phyloP scores from a whole-genome alignment of 1,140 invertebrate genomes.

The Pseudomyrmex flavicornis region DNA sequence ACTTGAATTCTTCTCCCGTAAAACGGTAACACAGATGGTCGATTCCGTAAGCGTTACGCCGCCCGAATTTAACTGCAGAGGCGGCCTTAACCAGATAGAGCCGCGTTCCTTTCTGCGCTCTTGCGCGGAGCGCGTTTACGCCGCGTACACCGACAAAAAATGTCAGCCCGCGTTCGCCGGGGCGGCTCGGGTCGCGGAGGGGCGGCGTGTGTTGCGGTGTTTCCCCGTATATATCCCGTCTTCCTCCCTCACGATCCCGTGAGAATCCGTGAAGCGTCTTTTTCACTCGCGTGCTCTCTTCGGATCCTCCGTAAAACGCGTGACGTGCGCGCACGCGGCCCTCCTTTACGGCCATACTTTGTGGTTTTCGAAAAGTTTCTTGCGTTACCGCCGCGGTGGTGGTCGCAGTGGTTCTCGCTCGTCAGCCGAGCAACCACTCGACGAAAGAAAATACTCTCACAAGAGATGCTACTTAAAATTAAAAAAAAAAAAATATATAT shows the following conservation, averaged over 20 bases:
- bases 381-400: slow-evolving; percentile 43
- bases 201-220: not conserved
- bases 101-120: slow-evolving; percentile 56
- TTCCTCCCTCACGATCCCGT: slow-evolving; percentile 24
- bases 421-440: slow-evolving; percentile 9
- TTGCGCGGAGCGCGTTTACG: slow-evolving; percentile 70
- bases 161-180: slow-evolving; percentile 40
- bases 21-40: slow-evolving; percentile 54
- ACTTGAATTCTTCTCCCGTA: not conserved
- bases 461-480: not conserved
- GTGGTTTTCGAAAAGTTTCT: slow-evolving; percentile 81
- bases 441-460: slow-evolving; percentile 7
- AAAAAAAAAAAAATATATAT: not conserved
- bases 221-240: slow-evolving; percentile 32
- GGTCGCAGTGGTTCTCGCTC: slow-evolving; percentile 52
- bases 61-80: slow-evolving; percentile 52
- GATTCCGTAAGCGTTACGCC: slow-evolving; percentile 54
- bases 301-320: slow-evolving; percentile 50
- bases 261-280: slow-evolving; percentile 48
- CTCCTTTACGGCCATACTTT: slow-evolving; percentile 80
- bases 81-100: slow-evolving; percentile 66
- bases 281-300: slow-evolving; percentile 35
- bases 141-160: slow-evolving; percentile 74
- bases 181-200: slow-evolving; percentile 20
- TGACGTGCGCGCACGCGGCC: slow-evolving; percentile 66